A percentile compares a stretch with the other conserved stretches of the same genome.
phyloP scores from a whole-genome alignment of 2,113 vertebrate genomes.

The Callithrix jacchus region DNA sequence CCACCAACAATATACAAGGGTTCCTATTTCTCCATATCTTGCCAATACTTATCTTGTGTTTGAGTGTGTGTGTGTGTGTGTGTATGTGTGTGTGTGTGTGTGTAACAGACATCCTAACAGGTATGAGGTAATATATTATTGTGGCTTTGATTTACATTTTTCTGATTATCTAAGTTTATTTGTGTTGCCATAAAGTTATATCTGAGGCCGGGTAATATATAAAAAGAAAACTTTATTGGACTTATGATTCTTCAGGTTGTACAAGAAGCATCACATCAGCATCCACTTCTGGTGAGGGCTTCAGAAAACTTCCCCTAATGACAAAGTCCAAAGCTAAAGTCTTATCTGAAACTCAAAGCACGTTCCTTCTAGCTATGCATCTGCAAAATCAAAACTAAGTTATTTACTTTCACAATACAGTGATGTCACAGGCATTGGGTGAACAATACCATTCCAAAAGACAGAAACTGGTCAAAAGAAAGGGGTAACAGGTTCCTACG shows the following conservation, averaged over 20 bases:
- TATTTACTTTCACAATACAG: background rate
- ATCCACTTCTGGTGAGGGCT: too few species aligned
- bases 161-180: too few species aligned
- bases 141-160: background rate
- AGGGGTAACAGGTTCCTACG: background rate
- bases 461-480: background rate
- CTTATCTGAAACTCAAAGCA: background rate
- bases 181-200: too few species aligned
- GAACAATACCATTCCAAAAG: background rate
- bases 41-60: background rate
- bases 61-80: background rate
- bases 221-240: too few species aligned
- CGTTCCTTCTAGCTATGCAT: background rate
- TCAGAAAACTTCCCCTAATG: too few species aligned
- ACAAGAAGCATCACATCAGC: too few species aligned
- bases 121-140: background rate
- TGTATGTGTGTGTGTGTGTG: background rate
- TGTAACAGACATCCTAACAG: background rate
- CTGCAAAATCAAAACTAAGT: background rate
- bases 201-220: too few species aligned
- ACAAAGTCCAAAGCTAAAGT: background rate
- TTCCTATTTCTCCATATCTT: background rate
- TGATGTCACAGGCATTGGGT: background rate
- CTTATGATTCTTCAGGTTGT: too few species aligned
- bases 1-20: background rate